Evolutionary conservation across 2,113 vertebrate species (phyloP), one percentile per base, ranked within the genome.

Genomic region (Gallinago media): DNA sequence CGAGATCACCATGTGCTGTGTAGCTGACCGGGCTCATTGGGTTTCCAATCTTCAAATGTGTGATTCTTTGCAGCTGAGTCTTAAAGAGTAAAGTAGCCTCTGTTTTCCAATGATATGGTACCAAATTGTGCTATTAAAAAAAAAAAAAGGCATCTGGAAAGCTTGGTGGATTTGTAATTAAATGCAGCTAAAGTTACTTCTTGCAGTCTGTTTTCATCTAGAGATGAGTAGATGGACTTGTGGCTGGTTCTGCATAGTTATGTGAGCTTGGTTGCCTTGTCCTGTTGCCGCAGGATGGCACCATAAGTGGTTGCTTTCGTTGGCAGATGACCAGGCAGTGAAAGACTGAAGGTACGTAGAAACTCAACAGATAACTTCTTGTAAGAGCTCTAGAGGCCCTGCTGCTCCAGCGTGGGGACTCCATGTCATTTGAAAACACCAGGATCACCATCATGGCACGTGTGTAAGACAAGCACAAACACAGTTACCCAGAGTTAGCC

Each of bases 1-100:
- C 15, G 32, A 32, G 17, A 5, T 55, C 42, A 11, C 46, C 17
- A 12, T 2, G 2, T 42, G 20, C 34, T 3, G 0, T 63, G 2
- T 20, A 8, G 32, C 67, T 72, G 32, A 47, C 55, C 6, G 2
- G 7, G 6, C 32, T 94, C 0, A 0, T 22, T 63, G 42, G 5
- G 6, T 72, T 86, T 73, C 52, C 50, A 32, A 34, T 27, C 50
- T 89, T 91, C 54, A 44, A 52, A 26, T 0, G 3, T 19, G 11
- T 36, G 52, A 40, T 32, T 22, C 19, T 62, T 89, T 71, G 62
- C 11, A 40, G 21, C 9, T 1, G 3, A 38, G n/a, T 11, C 4
- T 2, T 36, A 16, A 58, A 71, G 23, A 16, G 9, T 46, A 34
- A 81, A 19, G 68, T 42, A 80, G 26, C n/a, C 19, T 92, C 34